A percentile compares a stretch with the other conserved stretches of the same genome.
phyloP scores from a whole-genome alignment of 30 jellyfish, hydroid and myxozoan species.

The Pseudorhiza aurosa region DNA sequence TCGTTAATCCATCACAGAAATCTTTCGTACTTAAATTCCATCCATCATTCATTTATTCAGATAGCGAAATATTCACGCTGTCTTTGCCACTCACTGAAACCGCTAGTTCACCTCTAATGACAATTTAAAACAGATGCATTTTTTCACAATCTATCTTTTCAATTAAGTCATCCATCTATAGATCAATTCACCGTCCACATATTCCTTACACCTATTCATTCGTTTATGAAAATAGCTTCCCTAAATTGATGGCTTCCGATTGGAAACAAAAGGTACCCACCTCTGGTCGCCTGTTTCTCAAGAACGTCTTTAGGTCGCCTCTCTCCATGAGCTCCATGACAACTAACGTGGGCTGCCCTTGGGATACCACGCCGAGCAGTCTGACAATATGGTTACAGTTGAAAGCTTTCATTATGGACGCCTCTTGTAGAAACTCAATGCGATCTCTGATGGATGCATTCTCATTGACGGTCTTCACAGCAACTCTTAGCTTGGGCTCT shows the following conservation, averaged over 20 bases:
- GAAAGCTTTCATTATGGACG: constrained; percentile 97
- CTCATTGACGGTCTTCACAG: constrained; percentile 95
- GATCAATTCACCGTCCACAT: no score
- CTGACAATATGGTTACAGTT: constrained; percentile 90
- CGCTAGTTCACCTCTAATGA: no score
- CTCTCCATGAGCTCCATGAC: constrained; percentile 98
- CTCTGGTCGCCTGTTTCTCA: constrained; percentile 92
- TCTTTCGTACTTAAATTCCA: no score
- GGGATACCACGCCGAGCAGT: constrained; percentile 93
- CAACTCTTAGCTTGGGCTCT: constrained; percentile 83
- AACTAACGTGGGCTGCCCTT: constrained; percentile 97
- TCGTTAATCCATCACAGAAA: no score
- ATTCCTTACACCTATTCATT: no score
- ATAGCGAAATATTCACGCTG: no score
- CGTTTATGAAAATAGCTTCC: neutral
- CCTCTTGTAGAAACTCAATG: constrained; percentile 92
- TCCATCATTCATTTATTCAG: no score
- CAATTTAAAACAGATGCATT: no score
- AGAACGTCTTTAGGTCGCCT: constrained; percentile 88
- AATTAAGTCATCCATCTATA: no score
- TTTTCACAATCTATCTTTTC: no score
- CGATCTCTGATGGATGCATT: constrained; percentile 94
- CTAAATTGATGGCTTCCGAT: neutral
- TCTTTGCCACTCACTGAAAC: no score
- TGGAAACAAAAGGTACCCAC: constrained; percentile 39